phyloP scores from a whole-genome alignment of 2,888 invertebrate species.

The Pelosia muscerda region DNA sequence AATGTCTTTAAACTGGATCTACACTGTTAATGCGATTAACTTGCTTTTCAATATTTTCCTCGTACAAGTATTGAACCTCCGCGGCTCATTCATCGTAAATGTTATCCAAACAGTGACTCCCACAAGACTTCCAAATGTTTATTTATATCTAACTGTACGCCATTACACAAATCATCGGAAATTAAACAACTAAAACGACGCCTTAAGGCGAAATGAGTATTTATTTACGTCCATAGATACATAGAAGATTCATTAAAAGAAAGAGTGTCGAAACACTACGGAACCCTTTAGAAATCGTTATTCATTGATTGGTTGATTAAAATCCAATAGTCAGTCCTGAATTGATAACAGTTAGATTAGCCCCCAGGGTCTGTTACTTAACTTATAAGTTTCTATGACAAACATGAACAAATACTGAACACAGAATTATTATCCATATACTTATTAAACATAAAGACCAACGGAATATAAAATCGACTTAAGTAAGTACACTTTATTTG shows the following conservation, averaged over 20 bases:
- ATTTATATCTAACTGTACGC: background rate
- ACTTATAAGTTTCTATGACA: too few relatives aligned
- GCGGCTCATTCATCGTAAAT: background rate
- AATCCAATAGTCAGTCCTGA: background rate
- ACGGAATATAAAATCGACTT: too few relatives aligned
- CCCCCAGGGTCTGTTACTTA: background rate
- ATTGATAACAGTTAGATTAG: background rate
- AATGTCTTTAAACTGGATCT: too few relatives aligned
- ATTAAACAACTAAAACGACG: slow-evolving; percentile 12
- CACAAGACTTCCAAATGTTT: slow-evolving; percentile 12
- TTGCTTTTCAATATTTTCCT: background rate
- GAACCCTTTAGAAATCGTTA: slow-evolving; percentile 9
- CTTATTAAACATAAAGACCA: too few relatives aligned
- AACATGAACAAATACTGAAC: too few relatives aligned
- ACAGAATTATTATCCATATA: too few relatives aligned
- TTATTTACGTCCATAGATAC: slow-evolving; percentile 2
- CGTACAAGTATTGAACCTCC: too few relatives aligned
- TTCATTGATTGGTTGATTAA: slow-evolving; percentile 5
- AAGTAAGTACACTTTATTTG: too few relatives aligned
- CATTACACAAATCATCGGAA: slow-evolving; percentile 22
- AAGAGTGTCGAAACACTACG: slow-evolving; percentile 7
- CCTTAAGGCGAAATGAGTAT: slow-evolving; percentile 15
- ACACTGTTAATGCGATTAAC: background rate
- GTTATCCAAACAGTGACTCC: background rate
- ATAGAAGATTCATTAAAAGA: slow-evolving; percentile 7